Conservation (phyloP, 2,797 vertebrate genomes). For the Odontamblyopus lacepedii region DNA sequence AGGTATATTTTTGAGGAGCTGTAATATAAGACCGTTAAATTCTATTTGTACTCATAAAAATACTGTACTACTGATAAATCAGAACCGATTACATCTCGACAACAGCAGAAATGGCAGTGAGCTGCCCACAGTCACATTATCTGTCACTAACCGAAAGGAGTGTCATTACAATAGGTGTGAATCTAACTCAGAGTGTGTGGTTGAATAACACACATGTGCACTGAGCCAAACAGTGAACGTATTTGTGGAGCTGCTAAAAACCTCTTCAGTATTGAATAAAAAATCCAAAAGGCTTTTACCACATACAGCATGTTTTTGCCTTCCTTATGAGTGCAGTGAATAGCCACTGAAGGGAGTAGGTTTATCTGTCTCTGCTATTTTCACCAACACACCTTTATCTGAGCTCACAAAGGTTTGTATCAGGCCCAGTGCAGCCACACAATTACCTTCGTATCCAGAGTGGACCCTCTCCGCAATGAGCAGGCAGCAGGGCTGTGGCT, state of each 20-base stretch:
- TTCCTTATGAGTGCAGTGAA: not conserved
- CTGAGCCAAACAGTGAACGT: not conserved
- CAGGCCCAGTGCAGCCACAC: not conserved
- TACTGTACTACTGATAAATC: not conserved
- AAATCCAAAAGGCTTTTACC: not conserved
- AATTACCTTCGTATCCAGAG: constrained; percentile 88
- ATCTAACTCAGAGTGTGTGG: not conserved
- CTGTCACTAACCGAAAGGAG: not conserved
- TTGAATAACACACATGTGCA: not conserved
- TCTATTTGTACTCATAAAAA: not conserved
- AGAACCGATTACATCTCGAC: not conserved
- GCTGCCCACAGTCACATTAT: not conserved
- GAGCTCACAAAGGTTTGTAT: not conserved
- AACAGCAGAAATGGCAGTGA: not conserved
- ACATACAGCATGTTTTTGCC: not conserved
- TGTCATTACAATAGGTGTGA: constrained; percentile 1
- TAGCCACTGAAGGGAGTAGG: not conserved
- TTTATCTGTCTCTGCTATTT: not conserved
- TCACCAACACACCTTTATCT: no score
- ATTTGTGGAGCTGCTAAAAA: not conserved
- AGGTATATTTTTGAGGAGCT: no score
- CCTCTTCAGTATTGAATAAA: not conserved
- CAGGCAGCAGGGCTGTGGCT: constrained; percentile 87
- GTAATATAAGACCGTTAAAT: not conserved
- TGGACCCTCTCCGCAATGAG: constrained; percentile 89